A percentile compares a stretch with the other conserved stretches of the same genome.
phyloP scores from a whole-genome alignment of 2,797 vertebrate species.

The Pangasius mekongensis region DNA sequence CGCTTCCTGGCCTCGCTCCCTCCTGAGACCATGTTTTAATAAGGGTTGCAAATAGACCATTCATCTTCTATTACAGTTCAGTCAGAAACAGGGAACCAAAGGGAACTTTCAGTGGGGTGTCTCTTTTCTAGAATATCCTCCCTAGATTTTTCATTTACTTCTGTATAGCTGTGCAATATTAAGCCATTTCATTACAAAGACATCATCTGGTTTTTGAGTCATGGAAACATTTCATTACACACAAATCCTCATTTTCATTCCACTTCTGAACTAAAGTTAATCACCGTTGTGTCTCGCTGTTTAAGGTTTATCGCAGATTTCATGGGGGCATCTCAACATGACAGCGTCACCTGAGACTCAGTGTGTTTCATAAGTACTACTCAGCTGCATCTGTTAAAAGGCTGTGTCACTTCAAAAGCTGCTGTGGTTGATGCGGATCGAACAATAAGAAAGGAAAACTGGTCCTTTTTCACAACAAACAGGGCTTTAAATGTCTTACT shows the following conservation, averaged over 20 bases:
- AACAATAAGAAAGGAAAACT: conserved; percentile 42
- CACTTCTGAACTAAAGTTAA: conserved; percentile 6
- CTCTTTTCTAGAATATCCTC: conserved; percentile 7
- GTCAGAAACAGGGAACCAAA: conserved; percentile 16
- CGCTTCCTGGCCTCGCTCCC: neutral
- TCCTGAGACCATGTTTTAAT: conserved; percentile 25
- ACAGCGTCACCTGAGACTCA: conserved; percentile 2
- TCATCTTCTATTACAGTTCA: conserved; percentile 47
- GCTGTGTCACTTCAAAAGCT: conserved; percentile 9
- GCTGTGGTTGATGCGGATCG: conserved; percentile 12
- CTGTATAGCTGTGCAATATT: neutral
- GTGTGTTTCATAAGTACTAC: neutral
- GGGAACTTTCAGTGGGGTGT: conserved; percentile 38
- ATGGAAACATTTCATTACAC: neutral
- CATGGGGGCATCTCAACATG: conserved; percentile 15
- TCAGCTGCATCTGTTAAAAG: conserved; percentile 7
- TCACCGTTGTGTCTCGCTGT: neutral
- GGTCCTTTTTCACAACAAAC: conserved; percentile 54
- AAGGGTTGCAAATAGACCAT: conserved; percentile 58
- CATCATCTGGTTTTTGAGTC: neutral
- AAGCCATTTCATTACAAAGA: neutral
- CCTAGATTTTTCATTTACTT: neutral
- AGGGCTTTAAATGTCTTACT: conserved; percentile 35
- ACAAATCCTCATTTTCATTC: neutral
- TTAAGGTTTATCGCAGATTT: neutral